Evolutionary conservation across 2,797 vertebrate genomes (phyloP).

Genomic region (Oryzias dopingdopingensis): DNA sequence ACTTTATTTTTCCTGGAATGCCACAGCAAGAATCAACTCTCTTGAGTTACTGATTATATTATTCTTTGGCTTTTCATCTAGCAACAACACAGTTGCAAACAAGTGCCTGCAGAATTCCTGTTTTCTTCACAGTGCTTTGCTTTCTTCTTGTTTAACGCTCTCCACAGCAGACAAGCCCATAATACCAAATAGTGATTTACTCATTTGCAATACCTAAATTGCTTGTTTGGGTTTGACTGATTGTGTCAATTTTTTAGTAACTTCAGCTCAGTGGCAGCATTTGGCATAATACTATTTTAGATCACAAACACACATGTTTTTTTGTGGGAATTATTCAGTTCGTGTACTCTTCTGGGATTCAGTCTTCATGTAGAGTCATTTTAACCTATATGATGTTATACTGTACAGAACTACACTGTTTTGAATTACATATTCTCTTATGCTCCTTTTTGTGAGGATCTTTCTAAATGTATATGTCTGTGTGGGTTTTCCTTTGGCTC

Average conservation of each 20-base stretch:
- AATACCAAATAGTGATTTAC: too few relatives aligned
- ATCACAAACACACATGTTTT: constrained; percentile 11
- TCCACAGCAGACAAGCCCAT: neutral
- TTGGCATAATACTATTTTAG: neutral
- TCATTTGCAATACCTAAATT: neutral
- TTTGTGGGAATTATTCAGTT: constrained; percentile 4
- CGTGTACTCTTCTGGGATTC: constrained; percentile 8
- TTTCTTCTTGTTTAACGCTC: constrained; percentile 9
- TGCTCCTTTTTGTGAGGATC: too few relatives aligned
- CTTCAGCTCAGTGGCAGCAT: constrained; percentile 1
- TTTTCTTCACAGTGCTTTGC: neutral
- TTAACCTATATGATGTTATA: neutral
- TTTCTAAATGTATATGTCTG: too few relatives aligned
- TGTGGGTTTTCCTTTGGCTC: too few relatives aligned
- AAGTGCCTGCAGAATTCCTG: constrained; percentile 4
- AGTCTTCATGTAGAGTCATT: constrained; percentile 9
- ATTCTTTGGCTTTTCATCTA: constrained; percentile 17
- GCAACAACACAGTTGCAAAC: constrained; percentile 20
- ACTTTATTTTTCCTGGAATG: constrained; percentile 5
- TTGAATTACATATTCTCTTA: constrained; percentile 17
- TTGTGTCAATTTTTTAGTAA: constrained; percentile 1
- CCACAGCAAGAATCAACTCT: neutral
- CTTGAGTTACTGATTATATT: constrained; percentile 2
- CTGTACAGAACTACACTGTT: constrained; percentile 19
- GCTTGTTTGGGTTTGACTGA: constrained; percentile 13